These are phyloP conservation scores for Nansenia antarctica DNA, from an alignment of 2,113 vertebrate genomes.

Conservation along the genomic window DNA sequence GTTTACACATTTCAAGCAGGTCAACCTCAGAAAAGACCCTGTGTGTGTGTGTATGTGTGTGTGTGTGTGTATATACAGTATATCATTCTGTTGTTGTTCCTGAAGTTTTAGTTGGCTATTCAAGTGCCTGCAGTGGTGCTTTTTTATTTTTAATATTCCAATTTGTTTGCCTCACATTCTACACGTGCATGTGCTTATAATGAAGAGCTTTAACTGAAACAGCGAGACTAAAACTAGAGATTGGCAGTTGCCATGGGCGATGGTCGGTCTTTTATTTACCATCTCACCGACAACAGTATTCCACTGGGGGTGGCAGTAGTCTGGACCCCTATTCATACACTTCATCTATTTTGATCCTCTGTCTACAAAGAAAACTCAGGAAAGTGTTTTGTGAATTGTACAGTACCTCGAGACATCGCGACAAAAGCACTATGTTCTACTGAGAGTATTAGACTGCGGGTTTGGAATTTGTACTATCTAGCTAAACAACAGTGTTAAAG, in stretches of 20 bases:
- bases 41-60: conserved; percentile 88
- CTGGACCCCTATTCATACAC: conserved; percentile 89
- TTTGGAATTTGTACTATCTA: conserved; percentile 79
- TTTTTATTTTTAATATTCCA: conserved; percentile 73
- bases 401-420: conserved; percentile 95
- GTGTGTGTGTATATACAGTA: too few species aligned
- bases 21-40: conserved; percentile 81
- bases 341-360: conserved; percentile 89
- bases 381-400: conserved; percentile 98
- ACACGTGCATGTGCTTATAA: conserved; percentile 96
- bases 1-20: conserved; percentile 88
- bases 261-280: conserved; percentile 84
- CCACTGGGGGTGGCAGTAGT: conserved; percentile 86
- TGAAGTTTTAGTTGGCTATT: conserved; percentile 77
- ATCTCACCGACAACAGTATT: conserved; percentile 84
- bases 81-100: conserved; percentile 77
- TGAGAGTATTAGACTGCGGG: conserved; percentile 85
- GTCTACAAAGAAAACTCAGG: conserved; percentile 96
- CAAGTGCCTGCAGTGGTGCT: conserved; percentile 99
- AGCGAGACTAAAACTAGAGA: conserved; percentile 83
- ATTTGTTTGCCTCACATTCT: conserved; percentile 94
- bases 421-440: conserved; percentile 92
- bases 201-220: conserved; percentile 96
- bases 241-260: conserved; percentile 77
- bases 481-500: conserved; percentile 80